These are phyloP conservation scores for Drosophila pandora DNA, from an alignment of 1,140 invertebrate species.

Conservation along the genomic window DNA sequence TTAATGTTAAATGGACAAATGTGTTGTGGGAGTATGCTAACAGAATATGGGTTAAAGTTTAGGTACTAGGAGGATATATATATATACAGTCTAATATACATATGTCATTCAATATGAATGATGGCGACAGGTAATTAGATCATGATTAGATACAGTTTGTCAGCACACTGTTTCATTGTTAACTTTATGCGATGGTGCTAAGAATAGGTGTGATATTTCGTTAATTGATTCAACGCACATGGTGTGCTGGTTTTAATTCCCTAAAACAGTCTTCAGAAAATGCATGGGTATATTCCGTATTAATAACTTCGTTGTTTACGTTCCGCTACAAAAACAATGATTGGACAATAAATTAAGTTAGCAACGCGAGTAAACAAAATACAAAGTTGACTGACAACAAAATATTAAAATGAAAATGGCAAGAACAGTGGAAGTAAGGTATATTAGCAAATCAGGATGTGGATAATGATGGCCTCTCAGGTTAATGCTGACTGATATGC, in stretches of 20 bases:
- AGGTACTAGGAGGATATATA: conserved; percentile 38
- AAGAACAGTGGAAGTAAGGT: conserved; percentile 25
- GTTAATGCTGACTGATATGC: conserved; percentile 41
- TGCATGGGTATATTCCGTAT: conserved; percentile 53
- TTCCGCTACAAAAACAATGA: conserved; percentile 22
- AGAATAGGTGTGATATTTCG: conserved; percentile 35
- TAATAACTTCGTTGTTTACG: conserved; percentile 53
- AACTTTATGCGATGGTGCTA: conserved; percentile 16
- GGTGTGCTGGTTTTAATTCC: conserved; percentile 12
- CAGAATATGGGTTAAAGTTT: conserved; percentile 18
- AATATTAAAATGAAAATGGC: conserved; percentile 19
- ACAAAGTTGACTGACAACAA: background rate
- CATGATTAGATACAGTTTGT: conserved; percentile 25
- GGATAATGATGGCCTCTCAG: conserved; percentile 33
- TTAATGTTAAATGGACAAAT: conserved; percentile 18
- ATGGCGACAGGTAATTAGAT: conserved; percentile 36
- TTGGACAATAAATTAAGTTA: conserved; percentile 26
- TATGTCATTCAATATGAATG: conserved; percentile 77
- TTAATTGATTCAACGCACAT: conserved; percentile 7
- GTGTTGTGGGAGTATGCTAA: conserved; percentile 9
- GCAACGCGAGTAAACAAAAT: conserved; percentile 15
- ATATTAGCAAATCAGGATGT: conserved; percentile 19
- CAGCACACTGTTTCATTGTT: conserved; percentile 12
- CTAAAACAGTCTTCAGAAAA: conserved; percentile 65
- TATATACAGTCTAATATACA: conserved; percentile 52